Conservation (phyloP, 1,140 invertebrate genomes). For the Acromyrmex echinatior region DNA sequence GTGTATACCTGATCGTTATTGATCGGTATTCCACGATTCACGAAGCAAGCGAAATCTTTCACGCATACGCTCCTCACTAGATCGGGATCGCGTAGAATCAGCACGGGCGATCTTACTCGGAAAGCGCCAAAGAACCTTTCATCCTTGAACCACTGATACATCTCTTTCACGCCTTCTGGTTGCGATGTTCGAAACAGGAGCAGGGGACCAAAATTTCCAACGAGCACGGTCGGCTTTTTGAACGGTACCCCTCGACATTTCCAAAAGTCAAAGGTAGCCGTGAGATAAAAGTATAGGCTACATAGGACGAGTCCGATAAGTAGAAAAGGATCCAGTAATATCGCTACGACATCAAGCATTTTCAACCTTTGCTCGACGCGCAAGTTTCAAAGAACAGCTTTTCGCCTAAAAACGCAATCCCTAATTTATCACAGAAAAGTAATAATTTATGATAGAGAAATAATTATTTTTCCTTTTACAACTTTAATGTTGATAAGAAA, state of each 20-base stretch:
- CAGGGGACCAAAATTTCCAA: slow-evolving; percentile 83
- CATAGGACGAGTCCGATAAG: slow-evolving; percentile 60
- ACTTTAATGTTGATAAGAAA: too few species aligned
- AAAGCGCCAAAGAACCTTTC: slow-evolving; percentile 85
- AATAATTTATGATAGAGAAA: too few species aligned
- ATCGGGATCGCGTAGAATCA: slow-evolving; percentile 86
- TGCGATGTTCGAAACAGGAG: slow-evolving; percentile 80
- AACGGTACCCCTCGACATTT: slow-evolving; percentile 82
- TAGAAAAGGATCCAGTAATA: slow-evolving; percentile 64
- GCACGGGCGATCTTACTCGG: slow-evolving; percentile 83
- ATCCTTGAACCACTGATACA: slow-evolving; percentile 84
- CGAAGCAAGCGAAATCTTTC: slow-evolving; percentile 87
- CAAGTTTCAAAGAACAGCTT: neutral
- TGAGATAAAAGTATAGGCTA: slow-evolving; percentile 82
- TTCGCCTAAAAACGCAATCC: neutral
- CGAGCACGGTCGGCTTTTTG: slow-evolving; percentile 83
- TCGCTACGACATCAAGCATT: slow-evolving; percentile 57
- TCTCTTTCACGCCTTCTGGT: slow-evolving; percentile 78
- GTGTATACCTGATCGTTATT: slow-evolving; percentile 74
- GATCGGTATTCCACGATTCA: slow-evolving; percentile 83
- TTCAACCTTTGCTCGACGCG: neutral
- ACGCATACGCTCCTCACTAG: slow-evolving; percentile 85
- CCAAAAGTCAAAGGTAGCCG: slow-evolving; percentile 86
- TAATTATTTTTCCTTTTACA: too few species aligned
- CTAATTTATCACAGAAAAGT: neutral